Percentiles rank a stretch among this genome's conserved stretches.
Conservation (phyloP, 2,888 invertebrate species). For the Petrolisthes manimaculis region DNA sequence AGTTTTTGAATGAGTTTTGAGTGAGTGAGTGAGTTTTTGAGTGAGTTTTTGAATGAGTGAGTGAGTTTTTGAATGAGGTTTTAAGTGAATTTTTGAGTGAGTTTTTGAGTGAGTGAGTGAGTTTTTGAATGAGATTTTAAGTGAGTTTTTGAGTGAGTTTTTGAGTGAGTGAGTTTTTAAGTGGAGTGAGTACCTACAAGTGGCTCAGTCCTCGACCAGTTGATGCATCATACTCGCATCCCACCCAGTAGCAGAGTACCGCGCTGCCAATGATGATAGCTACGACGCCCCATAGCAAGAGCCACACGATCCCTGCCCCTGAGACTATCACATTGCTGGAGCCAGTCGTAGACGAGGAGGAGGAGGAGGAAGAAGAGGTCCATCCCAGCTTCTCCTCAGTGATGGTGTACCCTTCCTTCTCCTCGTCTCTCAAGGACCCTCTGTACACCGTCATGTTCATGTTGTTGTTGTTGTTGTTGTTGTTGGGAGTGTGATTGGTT, state of each 20-base stretch:
- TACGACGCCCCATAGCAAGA: conserved; percentile 61
- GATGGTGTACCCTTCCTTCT: conserved; percentile 1
- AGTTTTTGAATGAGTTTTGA: too few relatives aligned
- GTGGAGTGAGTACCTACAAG: not conserved
- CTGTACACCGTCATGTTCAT: conserved; percentile 12
- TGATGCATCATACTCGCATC: conserved; percentile 60
- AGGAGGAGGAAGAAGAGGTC: conserved; percentile 7
- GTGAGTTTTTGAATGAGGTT: too few relatives aligned
- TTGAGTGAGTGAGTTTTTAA: too few relatives aligned
- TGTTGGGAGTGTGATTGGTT: too few relatives aligned
- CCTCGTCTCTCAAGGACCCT: conserved; percentile 25
- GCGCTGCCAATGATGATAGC: conserved; percentile 56
- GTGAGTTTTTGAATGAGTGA: too few relatives aligned
- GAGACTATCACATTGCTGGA: conserved; percentile 54
- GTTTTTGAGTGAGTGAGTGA: too few relatives aligned
- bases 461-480: too few relatives aligned
- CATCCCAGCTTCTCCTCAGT: conserved; percentile 49
- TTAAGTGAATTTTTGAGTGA: too few relatives aligned
- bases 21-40: too few relatives aligned
- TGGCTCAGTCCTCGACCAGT: conserved; percentile 41
- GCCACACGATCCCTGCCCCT: conserved; percentile 60
- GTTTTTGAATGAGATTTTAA: too few relatives aligned
- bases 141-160: too few relatives aligned
- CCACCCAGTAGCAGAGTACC: conserved; percentile 65
- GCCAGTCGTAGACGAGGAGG: conserved; percentile 38